Percentiles rank a stretch among this genome's conserved stretches.
phyloP scores from a whole-genome alignment of 35 echinoderm and acorn worm species.

The Lytechinus variegatus region DNA sequence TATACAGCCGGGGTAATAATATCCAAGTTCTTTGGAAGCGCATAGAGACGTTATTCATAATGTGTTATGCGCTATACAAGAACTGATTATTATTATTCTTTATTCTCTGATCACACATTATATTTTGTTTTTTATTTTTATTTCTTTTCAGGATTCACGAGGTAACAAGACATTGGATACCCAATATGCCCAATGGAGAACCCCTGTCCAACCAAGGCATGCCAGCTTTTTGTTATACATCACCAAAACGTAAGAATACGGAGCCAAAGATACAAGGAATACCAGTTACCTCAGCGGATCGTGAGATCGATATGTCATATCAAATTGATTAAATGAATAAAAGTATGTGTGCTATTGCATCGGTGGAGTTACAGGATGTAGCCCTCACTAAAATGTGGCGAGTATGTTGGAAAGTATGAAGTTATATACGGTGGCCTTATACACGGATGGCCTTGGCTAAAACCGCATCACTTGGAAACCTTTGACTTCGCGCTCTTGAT shows the following conservation, averaged over 20 bases:
- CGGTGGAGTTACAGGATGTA: background rate
- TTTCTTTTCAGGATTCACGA: background rate
- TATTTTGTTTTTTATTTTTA: background rate
- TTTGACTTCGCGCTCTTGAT: background rate
- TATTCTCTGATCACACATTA: background rate
- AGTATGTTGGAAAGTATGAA: background rate
- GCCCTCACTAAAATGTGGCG: background rate
- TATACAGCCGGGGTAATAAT: no score
- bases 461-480: background rate
- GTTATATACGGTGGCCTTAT: background rate
- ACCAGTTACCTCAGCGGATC: no score
- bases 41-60: no score
- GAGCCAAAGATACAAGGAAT: no score
- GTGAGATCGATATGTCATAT: no score
- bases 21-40: no score
- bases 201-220: no score
- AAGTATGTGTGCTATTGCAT: background rate
- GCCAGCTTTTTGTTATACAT: no score
- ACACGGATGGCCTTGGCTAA: background rate
- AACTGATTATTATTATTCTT: no score
- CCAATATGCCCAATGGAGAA: background rate
- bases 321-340: background rate
- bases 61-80: no score
- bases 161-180: background rate
- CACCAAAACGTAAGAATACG: no score